Base-by-base conservation (phyloP, 2,888 invertebrate genomes). In the Eupsilia transversa region DNA sequence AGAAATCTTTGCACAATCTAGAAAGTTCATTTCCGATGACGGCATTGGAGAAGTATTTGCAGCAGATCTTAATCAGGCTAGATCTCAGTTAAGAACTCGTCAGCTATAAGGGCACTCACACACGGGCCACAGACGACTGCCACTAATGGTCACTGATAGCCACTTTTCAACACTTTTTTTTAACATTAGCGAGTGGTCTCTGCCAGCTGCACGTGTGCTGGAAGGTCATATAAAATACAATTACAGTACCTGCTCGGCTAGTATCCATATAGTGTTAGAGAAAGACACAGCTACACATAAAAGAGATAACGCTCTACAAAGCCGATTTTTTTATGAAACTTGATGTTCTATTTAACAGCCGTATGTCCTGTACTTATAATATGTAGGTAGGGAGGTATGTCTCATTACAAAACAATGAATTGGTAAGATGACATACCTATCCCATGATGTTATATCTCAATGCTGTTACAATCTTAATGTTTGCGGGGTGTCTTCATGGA, bases 1-100 rank as follows among this genome's bases (percentile, higher is more conserved):
- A 49, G 41, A 43, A 41, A 27, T 49, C 0, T 4, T 81, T 17
- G 0, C 33, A n/a, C 35, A 76, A 49, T 75, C 46, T 41, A 41
- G 38, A 77, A 65, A 17, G 6, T 46, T n/a, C 9, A 38, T 52
- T 43, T 59, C 30, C 20, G 17, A 66, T 77, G 66, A 76, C 46
- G 60, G n/a, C 60, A 60, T 60, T 0, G 1, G 0, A 49, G 17
- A 41, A 49, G 46, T 61, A 76, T 82, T 76, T 76, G 20, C 61
- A 57, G 77, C n/a, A 38, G 20, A 56, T 76, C 20, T 76, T 6
- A 46, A 57, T 79, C 56, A 56, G 10, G 59, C 43, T 54, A 33
- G 0, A 82, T 69, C 56, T 69, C 30, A 66, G 71, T 79, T 72
- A 79, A 79, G 79, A 66, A 12, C 27, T n/a, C 38, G 33, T 57